Conservation (phyloP, 2,113 vertebrate genomes). For the Alosa alosa region DNA sequence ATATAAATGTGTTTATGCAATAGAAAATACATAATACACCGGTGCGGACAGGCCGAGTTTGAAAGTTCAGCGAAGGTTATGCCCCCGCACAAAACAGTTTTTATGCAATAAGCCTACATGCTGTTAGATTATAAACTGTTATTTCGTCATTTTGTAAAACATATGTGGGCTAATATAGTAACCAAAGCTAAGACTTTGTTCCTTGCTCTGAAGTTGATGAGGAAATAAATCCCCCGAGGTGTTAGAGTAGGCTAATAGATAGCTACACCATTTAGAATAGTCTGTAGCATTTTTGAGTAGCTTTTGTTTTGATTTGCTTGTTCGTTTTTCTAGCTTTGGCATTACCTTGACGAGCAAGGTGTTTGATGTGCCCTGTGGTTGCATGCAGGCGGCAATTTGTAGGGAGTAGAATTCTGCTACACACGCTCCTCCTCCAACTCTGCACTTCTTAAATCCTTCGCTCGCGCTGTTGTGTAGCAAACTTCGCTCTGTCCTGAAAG, state of each 20-base stretch:
- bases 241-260: background rate
- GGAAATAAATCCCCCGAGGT: background rate
- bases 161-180: background rate
- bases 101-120: no score
- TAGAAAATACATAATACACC: background rate
- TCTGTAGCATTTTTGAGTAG: background rate
- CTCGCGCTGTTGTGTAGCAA: conserved; percentile 3
- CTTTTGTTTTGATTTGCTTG: background rate
- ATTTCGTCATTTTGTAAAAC: background rate
- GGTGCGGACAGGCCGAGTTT: background rate
- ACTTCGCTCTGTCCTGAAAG: background rate
- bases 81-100: background rate
- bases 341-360: background rate
- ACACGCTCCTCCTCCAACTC: conserved; percentile 16
- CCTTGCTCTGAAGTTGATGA: background rate
- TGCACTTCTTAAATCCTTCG: conserved; percentile 16
- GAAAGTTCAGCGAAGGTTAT: background rate
- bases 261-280: background rate
- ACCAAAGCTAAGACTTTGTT: background rate
- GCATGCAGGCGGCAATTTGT: background rate
- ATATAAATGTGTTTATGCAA: conserved; percentile 40
- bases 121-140: background rate
- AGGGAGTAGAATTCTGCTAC: background rate
- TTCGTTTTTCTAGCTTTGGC: background rate
- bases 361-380: background rate